Base-by-base conservation (phyloP, 2,888 invertebrate species). In the Xiphydria camelus region DNA sequence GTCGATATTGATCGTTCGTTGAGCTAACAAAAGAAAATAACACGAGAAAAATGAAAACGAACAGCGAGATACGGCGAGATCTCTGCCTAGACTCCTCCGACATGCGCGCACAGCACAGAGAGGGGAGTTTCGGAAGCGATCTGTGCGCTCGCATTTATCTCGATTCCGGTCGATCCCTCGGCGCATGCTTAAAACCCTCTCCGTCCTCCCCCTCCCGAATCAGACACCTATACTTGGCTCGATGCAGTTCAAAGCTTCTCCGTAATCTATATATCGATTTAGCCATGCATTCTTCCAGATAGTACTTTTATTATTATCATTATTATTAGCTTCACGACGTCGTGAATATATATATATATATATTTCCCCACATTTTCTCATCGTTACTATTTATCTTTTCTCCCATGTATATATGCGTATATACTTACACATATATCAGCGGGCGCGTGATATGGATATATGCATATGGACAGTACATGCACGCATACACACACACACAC, bases 161-260 rank as follows among this genome's bases (percentile, higher is more conserved):
- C 33, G 15, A 23, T 26, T 26, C 42, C 33, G 42, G 36, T 36
- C 18, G 35, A 26, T 42, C 41, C 42, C 17, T 37, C 37, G 36
- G 31, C 43, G 43, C 43, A 43, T 43, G 43, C 41, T n/a, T n/a
- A n/a, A n/a, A n/a, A 12, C 26, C 6, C 2, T 10, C 26, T 26
- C 26, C 6, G 12, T 26, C 6, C 4, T 12, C 4, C 26, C 26
- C 10, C 14, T 26, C 26, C 14, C 26, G 14, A 12, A 12, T 14
- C 14, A 26, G 10, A 26, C 14, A 26, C 26, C 26, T 26, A 10
- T 26, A 26, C 26, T 26, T 7, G 26, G 57, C 55, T 59, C 59
- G 57, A 59, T 45, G 65, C 66, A 63, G 56, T 64, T 62, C n/a
- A 50, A 58, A 63, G 65, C 68, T 68, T 66, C 52, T 57, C n/a